Conservation (phyloP, 2,797 vertebrate genomes). For the Onychomys torridus region DNA sequence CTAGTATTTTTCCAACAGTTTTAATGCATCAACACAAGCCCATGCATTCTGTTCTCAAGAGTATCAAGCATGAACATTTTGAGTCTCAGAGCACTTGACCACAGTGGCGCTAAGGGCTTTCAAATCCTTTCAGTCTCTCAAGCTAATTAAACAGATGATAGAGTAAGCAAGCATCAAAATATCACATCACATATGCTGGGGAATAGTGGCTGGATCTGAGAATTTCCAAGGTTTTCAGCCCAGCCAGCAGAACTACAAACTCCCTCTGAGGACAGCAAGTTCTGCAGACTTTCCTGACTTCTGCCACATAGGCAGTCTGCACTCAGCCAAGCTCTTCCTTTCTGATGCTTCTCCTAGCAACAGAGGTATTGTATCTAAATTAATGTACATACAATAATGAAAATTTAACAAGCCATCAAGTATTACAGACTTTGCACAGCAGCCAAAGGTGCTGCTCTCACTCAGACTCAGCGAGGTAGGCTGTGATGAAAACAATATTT, state of each 20-base stretch:
- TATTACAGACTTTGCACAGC: slow-evolving; percentile 64
- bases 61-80: not conserved
- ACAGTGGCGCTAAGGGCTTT: slow-evolving; percentile 15
- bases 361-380: slow-evolving; percentile 67
- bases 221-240: slow-evolving; percentile 35
- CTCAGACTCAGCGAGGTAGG: slow-evolving; percentile 64
- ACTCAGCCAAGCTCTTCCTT: not conserved
- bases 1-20: not conserved
- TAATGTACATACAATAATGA: slow-evolving; percentile 70
- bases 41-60: slow-evolving; percentile 11
- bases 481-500: slow-evolving; percentile 75
- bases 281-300: not conserved
- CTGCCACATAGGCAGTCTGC: not conserved
- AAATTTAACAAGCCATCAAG: slow-evolving; percentile 72
- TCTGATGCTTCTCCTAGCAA: slow-evolving; percentile 66
- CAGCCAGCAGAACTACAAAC: slow-evolving; percentile 24
- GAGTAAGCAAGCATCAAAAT: slow-evolving; percentile 56
- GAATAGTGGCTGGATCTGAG: not conserved
- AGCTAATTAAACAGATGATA: slow-evolving; percentile 69
- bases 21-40: not conserved
- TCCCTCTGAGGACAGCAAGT: not conserved
- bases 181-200: not conserved
- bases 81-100: not conserved
- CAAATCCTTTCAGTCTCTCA: slow-evolving; percentile 39
- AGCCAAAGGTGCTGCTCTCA: slow-evolving; percentile 66